These are phyloP conservation scores for Cepaea hortensis DNA, from an alignment of 2,888 invertebrate species.

Conservation along the genomic window DNA sequence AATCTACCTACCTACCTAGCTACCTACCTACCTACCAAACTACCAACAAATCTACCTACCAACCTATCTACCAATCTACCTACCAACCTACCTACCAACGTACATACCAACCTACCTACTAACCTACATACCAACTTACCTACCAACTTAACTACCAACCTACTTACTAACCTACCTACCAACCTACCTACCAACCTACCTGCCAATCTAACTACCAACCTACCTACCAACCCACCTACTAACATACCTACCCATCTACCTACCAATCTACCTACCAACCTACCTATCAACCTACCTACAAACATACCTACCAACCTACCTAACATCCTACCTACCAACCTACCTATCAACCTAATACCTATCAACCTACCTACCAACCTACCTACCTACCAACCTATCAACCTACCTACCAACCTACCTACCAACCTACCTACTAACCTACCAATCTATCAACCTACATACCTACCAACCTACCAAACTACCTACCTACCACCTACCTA, in stretches of 20 bases:
- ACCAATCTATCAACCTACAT: too few relatives aligned
- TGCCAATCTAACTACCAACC: not conserved
- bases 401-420: too few relatives aligned
- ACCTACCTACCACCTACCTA: too few relatives aligned
- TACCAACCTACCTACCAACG: not conserved
- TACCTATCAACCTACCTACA: slow-evolving; percentile 11
- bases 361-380: too few relatives aligned
- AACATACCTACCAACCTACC: too few relatives aligned
- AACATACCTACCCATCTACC: slow-evolving; percentile 7
- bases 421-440: too few relatives aligned
- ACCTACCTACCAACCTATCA: too few relatives aligned
- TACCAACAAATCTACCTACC: not conserved
- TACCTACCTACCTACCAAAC: not conserved
- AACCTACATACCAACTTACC: not conserved
- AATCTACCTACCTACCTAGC: too few relatives aligned
- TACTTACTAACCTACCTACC: not conserved
- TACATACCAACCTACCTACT: not conserved
- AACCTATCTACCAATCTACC: not conserved
- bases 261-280: slow-evolving; percentile 18
- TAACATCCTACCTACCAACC: too few relatives aligned
- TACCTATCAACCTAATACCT: too few relatives aligned
- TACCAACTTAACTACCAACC: not conserved
- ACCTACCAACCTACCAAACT: too few relatives aligned
- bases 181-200: not conserved
- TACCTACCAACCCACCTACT: not conserved